Evolutionary conservation across 2,113 vertebrate species (phyloP).

Genomic region (Hypanus sabinus): DNA sequence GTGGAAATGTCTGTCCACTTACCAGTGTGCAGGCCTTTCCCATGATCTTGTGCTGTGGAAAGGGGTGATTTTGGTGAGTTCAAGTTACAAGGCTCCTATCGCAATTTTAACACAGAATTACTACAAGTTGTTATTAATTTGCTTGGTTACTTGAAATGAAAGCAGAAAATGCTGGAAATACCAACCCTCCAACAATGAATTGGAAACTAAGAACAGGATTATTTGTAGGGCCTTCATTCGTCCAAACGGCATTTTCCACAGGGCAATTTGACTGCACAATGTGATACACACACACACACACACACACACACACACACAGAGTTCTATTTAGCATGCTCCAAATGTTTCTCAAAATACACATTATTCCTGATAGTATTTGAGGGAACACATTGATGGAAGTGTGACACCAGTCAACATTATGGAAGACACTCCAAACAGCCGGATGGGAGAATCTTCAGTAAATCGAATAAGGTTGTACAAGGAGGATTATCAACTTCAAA

Average conservation of each 20-base stretch:
- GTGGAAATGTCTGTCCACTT: slow-evolving; percentile 30
- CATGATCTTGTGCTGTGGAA: slow-evolving; percentile 38
- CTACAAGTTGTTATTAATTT: not conserved
- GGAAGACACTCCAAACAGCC: not conserved
- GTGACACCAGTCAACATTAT: not conserved
- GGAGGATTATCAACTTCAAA: not conserved
- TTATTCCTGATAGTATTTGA: not conserved
- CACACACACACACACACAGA: not conserved
- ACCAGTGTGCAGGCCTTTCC: slow-evolving; percentile 29
- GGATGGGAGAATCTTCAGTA: not conserved
- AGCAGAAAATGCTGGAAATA: slow-evolving; percentile 12
- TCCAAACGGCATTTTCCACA: not conserved
- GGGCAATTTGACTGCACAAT: not conserved
- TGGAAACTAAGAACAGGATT: not conserved
- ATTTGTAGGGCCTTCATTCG: not conserved
- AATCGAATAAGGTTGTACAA: not conserved
- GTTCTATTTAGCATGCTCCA: not conserved
- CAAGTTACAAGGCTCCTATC: slow-evolving; percentile 24
- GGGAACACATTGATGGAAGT: not conserved
- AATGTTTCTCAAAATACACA: not conserved
- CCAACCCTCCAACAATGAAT: not conserved
- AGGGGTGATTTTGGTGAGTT: slow-evolving; percentile 34
- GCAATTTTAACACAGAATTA: slow-evolving; percentile 26
- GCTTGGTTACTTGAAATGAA: slow-evolving; percentile 22
- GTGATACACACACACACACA: no score